Base-by-base conservation (phyloP, 2,797 vertebrate species). In the Pseudopleuronectes americanus region DNA sequence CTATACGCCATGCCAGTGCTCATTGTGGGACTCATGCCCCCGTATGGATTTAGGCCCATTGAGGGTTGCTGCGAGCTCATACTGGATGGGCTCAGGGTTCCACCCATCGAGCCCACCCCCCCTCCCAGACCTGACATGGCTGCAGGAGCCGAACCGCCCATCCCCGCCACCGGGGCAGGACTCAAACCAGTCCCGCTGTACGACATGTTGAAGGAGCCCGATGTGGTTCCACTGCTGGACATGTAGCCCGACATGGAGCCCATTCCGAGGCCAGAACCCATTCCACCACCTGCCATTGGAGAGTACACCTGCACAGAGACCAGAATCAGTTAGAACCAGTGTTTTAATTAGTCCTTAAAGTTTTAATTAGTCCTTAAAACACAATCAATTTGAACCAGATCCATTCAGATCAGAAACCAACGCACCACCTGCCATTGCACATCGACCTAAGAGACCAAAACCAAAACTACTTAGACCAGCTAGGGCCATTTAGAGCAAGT, bases 191-290 rank as follows among this genome's bases (percentile, higher is more conserved):
- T 96, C 79, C 97, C 96, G 67, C 93, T 93, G 92, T 97, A 98
- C 0, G 89, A 81, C 87, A 89, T 84, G 74, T 90, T 92, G 77
- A 90, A 90, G 53, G 87, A 89, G 2, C 83, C 72, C 0, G 89
- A 68, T 0, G 87, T 69, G 55, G 84, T 74, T 4, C 84, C 87
- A 0, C 74, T 61, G 69, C 76, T 61, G 2, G 87, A 56, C 97
- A 99, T 97, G 90, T 99, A 99, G 82, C 95, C 94, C 59, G 97
- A 96, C 96, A 98, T 97, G 80, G 94, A 95, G 77, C 96, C 95
- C 97, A 98, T 97, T 69, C 96, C 94, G 48, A 98, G 90, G 76
- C 97, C 96, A 38, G 97, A 93, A 74, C 96, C 96, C 97, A 99
- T 97, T 80, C 96, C 96, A 87, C 93, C 92, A 64, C 95, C 95